Evolutionary conservation across 1,140 invertebrate species (phyloP).

Genomic region (Reticulitermes speratus): DNA sequence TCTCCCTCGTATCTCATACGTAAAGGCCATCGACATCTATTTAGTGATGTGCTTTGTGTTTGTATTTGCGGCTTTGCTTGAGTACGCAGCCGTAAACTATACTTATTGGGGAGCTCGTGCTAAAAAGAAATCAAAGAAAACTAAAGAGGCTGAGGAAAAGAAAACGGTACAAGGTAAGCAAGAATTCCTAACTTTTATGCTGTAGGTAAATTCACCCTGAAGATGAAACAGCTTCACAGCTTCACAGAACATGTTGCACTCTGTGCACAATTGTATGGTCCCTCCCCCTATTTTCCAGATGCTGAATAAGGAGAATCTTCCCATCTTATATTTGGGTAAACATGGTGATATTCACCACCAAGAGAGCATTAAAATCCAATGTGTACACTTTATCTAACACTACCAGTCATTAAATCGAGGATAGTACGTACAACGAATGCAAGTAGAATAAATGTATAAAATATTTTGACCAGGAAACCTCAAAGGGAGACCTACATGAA

Average conservation of each 20-base stretch:
- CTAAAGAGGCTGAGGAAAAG: slow-evolving; percentile 69
- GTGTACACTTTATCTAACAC: too few species aligned
- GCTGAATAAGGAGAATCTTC: too few species aligned
- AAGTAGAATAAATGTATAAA: too few species aligned
- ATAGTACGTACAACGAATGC: too few species aligned
- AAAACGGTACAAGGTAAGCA: slow-evolving; percentile 51
- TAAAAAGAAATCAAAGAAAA: slow-evolving; percentile 72
- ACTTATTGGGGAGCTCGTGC: slow-evolving; percentile 95
- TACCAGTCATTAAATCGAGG: too few species aligned
- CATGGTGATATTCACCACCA: too few species aligned
- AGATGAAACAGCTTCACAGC: background rate
- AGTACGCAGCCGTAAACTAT: slow-evolving; percentile 96
- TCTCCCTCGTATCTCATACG: slow-evolving; percentile 88
- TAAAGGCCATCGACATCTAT: slow-evolving; percentile 91
- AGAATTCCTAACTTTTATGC: slow-evolving; percentile 40
- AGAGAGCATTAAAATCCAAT: too few species aligned
- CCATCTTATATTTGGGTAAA: too few species aligned
- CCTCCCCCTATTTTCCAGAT: too few species aligned
- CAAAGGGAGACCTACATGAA: too few species aligned
- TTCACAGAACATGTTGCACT: slow-evolving; percentile 20
- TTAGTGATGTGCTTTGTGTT: slow-evolving; percentile 91
- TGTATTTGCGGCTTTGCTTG: slow-evolving; percentile 87
- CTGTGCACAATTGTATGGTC: too few species aligned
- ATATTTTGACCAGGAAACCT: too few species aligned
- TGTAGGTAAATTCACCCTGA: slow-evolving; percentile 37